Evolutionary conservation across 1,140 invertebrate species (phyloP).

Genomic region (Heliconius himera): DNA sequence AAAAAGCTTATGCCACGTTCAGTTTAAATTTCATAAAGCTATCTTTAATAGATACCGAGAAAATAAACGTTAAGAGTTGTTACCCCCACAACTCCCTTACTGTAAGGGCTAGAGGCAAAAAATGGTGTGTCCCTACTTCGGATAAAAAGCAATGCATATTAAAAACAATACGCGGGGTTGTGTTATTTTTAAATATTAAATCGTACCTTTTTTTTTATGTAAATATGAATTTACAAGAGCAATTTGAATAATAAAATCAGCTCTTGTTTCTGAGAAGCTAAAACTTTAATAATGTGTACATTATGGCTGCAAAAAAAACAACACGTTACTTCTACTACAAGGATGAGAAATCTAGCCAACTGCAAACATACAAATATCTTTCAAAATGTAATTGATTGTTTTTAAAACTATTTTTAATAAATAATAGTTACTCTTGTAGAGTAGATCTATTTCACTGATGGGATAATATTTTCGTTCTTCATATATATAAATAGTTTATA

Average conservation of each 20-base stretch:
- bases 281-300: conserved; percentile 34
- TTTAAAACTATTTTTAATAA: background rate
- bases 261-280: conserved; percentile 40
- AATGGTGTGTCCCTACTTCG: too few species aligned
- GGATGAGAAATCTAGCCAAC: background rate
- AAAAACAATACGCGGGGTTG: too few species aligned
- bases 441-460: conserved; percentile 42
- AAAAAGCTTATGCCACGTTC: too few species aligned
- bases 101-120: too few species aligned
- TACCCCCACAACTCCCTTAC: too few species aligned
- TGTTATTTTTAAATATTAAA: background rate
- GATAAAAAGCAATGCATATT: too few species aligned
- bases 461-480: conserved; percentile 41
- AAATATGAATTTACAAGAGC: conserved; percentile 45
- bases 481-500: background rate
- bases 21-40: too few species aligned
- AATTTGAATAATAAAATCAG: conserved; percentile 62
- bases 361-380: background rate
- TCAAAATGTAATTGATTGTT: background rate
- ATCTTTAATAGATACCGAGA: too few species aligned
- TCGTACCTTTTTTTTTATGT: background rate
- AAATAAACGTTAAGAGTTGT: too few species aligned
- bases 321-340: background rate
- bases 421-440: conserved; percentile 46
- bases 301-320: background rate